Percentiles rank a stretch among this genome's conserved stretches.
Conservation (phyloP, 2,888 invertebrate genomes). For the Chloromyia formosa region DNA sequence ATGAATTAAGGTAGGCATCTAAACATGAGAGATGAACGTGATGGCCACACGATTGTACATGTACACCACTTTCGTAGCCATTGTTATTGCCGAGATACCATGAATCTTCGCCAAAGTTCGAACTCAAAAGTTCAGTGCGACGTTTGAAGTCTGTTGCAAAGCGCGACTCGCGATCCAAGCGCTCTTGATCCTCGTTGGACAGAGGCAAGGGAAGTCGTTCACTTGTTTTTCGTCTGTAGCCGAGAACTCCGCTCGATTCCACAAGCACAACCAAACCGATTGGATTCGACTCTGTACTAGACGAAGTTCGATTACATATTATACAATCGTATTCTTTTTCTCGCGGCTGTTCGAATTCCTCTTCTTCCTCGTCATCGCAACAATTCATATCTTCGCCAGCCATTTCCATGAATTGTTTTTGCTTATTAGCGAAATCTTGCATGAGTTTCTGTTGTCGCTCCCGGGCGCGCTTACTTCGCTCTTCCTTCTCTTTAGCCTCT, state of each 20-base stretch:
- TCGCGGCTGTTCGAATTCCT: slow-evolving; percentile 68
- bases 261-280: slow-evolving; percentile 90
- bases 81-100: slow-evolving; percentile 83
- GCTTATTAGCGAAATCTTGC: slow-evolving; percentile 91
- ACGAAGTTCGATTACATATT: slow-evolving; percentile 91
- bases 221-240: slow-evolving; percentile 70
- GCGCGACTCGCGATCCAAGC: slow-evolving; percentile 69
- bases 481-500: slow-evolving; percentile 77
- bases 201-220: slow-evolving; percentile 68
- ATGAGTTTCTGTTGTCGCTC: slow-evolving; percentile 92
- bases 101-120: slow-evolving; percentile 81
- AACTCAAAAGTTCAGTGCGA: slow-evolving; percentile 78
- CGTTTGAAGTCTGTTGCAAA: slow-evolving; percentile 79
- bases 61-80: slow-evolving; percentile 91
- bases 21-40: slow-evolving; percentile 95
- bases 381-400: slow-evolving; percentile 70
- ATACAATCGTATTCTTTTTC: slow-evolving; percentile 91
- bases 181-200: slow-evolving; percentile 71
- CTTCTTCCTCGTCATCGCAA: slow-evolving; percentile 70
- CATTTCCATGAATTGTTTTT: slow-evolving; percentile 89
- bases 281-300: slow-evolving; percentile 83
- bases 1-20: slow-evolving; percentile 86
- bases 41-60: slow-evolving; percentile 96
- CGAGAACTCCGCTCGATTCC: slow-evolving; percentile 86
- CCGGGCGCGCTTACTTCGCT: slow-evolving; percentile 82